These are phyloP conservation scores for Arrhopalites spinosus DNA, from an alignment of 2,888 invertebrate genomes.

Conservation along the genomic window DNA sequence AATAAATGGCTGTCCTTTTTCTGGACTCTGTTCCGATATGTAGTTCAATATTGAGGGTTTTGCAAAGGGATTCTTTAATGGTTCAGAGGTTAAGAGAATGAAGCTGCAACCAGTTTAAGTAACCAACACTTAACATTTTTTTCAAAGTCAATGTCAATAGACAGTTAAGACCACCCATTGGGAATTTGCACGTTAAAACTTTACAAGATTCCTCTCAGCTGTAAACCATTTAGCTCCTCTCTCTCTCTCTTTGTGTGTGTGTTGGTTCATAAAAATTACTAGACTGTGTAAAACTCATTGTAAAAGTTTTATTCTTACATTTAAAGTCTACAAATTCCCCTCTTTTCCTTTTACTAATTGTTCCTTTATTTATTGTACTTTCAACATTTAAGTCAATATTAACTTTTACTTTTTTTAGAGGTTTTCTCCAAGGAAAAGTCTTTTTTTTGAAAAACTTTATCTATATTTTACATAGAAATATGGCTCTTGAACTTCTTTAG, in stretches of 20 bases:
- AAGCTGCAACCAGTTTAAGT: conserved; percentile 4
- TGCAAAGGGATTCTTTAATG: neutral
- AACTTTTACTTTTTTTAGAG: too few species aligned
- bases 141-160: conserved; percentile 6
- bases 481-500: too few species aligned
- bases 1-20: neutral
- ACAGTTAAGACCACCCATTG: conserved; percentile 28
- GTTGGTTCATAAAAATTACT: neutral
- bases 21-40: too few species aligned
- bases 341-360: neutral
- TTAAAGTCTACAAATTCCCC: neutral
- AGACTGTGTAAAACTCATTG: conserved; percentile 6
- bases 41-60: too few species aligned
- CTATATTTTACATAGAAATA: too few species aligned
- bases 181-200: conserved; percentile 29
- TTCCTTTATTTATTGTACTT: conserved; percentile 3
- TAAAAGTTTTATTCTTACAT: neutral
- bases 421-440: too few species aligned
- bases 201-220: conserved; percentile 20
- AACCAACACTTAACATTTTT: neutral
- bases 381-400: too few species aligned
- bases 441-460: too few species aligned
- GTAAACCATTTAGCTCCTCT: conserved; percentile 9
- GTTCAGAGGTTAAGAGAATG: neutral
- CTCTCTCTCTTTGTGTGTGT: neutral